Base-by-base conservation (phyloP, 2,113 vertebrate genomes). In the Cololabis saira region DNA sequence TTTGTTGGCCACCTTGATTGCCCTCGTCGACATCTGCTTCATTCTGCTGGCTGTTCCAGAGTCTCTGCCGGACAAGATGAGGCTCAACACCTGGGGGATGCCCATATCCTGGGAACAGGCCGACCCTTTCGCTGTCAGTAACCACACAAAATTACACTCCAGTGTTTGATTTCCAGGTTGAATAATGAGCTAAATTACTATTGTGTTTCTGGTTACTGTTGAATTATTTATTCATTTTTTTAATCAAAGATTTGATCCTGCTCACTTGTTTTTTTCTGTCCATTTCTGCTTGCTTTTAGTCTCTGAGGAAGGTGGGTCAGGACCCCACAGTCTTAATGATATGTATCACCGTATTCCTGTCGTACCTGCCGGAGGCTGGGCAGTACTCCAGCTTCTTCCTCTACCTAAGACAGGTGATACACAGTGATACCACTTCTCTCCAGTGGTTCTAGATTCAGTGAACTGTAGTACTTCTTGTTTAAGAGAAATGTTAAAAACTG, bases 321-420 rank as follows among this genome's bases (percentile, higher is more conserved):
- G 96, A 98, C 88, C 87, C 95, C 22, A 93, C 93, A 0, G 93
- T 99, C 55, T 91, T 97, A 18, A 88, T 92, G 0, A 98, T 98
- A 84, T 98, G 95, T 55, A 93, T 99, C 88, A 98, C 96, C 0
- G 96, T 98, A 59, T 97, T 98, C 82, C 91, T 99, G 54, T 99
- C 96, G 0, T 99, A 99, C 53, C 90, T 99, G 42, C 96, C 97
- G 0, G 97, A 99, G 79, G 95, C 96, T 12, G 97, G 97, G 27
- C 97, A 98, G 59, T 98, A 27, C 91, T 99, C 97, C 69, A 98
- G 96, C 81, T 98, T 99, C 90, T 99, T 98, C 90, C 93, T 99
- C 18, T 99, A 98, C 87, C 93, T 99, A 62, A 88, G 95, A 86
- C 96, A 98, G 94, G 97, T 98, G 73, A 87, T 74, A 1, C 4